Base-by-base conservation (phyloP, 2,113 vertebrate species). In the Caracal caracal region DNA sequence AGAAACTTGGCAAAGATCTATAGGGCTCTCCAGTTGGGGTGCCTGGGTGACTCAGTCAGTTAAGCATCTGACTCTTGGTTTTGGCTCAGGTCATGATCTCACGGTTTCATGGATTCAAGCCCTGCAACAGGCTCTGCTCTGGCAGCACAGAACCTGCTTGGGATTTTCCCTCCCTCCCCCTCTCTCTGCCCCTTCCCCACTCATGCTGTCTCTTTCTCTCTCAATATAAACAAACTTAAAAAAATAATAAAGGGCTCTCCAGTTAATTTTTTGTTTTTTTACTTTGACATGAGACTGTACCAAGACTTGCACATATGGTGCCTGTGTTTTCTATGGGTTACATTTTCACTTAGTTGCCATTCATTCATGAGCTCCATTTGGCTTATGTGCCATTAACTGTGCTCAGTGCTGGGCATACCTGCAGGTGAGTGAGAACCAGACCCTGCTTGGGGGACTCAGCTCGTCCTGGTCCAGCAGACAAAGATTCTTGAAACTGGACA, bases 1-100 rank as follows among this genome's bases (percentile, higher is more conserved):
- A 95, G 79, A 94, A 75, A 19, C 66, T 49, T 93, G 76, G 20
- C 56, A 71, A 78, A 83, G 26, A 84, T 84, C 78, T 93, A 82
- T 82, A 49, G 37, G 85, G 43, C 35, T 89, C 43, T 89, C 40
- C 51, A 65, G 19, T 30, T 92, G 56, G 19, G 20, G 6, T 59
- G 56, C 56, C 56, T 59, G 56, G 56, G 19, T 59, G 56, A 7
- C 6, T 22, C 56, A 22, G 19, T 59, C 56, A 3, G 56, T 59
- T 59, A 59, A 22, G 56, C 56, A 20, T 59, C 56, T 17, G 17
- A 59, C 56, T 59, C 56, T 59, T 59, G 19, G 56, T 59, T 20
- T 56, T 56, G 53, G 53, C 15, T 56, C 56, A 59, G 56, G 56
- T 59, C 56, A 59, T 59, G 56, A 59, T 20, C 56, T 59, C 56